Conservation (phyloP, 2,888 invertebrate genomes). For the Tanytarsus gracilentus region DNA sequence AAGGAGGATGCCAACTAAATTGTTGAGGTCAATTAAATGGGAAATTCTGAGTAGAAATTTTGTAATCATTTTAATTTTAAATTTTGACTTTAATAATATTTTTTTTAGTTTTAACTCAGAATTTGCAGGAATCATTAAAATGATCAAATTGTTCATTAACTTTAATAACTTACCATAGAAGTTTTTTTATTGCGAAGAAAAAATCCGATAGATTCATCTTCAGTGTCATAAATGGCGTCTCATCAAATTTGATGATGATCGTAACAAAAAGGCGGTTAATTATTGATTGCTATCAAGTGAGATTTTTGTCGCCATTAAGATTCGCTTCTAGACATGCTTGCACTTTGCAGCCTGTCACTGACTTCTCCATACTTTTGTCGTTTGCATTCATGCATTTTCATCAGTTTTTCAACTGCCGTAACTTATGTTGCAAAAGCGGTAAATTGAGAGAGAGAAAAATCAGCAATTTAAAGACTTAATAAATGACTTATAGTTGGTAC, state of each 20-base stretch:
- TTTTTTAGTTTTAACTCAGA: no score
- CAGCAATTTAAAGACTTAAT: neutral
- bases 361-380: neutral
- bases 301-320: conserved; percentile 23
- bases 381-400: neutral
- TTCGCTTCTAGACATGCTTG: neutral
- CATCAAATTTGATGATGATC: conserved; percentile 12
- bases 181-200: no score
- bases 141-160: no score
- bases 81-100: no score
- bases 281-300: conserved; percentile 18
- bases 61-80: no score
- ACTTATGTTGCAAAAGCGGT: neutral
- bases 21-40: no score
- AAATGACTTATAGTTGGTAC: neutral
- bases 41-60: no score
- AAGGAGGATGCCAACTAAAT: no score
- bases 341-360: neutral
- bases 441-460: no score
- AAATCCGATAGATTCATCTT: no score
- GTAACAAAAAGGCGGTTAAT: conserved; percentile 12
- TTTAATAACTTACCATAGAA: no score
- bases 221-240: neutral
- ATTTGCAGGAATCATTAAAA: no score
- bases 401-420: neutral